Percentiles rank a stretch among this genome's conserved stretches.
Conservation (phyloP, 1,140 invertebrate genomes). For the Drosophila insularis region DNA sequence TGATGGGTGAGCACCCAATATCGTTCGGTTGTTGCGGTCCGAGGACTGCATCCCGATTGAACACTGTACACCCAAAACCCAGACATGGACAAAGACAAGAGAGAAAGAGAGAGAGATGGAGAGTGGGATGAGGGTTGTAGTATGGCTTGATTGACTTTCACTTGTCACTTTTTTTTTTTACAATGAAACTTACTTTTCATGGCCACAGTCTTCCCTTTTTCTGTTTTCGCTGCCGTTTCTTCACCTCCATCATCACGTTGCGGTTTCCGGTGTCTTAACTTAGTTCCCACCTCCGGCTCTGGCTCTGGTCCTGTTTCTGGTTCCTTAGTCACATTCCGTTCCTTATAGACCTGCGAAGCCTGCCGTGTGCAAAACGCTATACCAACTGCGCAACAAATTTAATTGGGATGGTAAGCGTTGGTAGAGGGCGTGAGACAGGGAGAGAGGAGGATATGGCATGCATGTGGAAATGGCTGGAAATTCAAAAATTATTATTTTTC, state of each 20-base stretch:
- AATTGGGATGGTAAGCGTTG: not conserved
- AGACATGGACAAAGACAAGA: no score
- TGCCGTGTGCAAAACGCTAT: conserved; percentile 7
- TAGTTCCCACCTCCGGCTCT: no score
- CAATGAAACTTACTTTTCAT: conserved; percentile 12
- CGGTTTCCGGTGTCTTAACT: no score
- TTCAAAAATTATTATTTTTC: not conserved
- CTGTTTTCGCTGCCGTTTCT: not conserved
- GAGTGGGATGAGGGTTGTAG: not conserved
- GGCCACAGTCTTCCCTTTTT: not conserved
- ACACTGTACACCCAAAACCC: not conserved
- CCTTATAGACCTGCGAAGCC: not conserved
- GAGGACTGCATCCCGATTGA: not conserved
- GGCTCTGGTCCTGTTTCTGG: no score
- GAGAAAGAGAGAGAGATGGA: not conserved
- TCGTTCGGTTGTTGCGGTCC: conserved; percentile 10
- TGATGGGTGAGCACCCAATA: conserved; percentile 8
- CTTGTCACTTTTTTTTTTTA: conserved; percentile 10
- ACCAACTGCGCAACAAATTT: conserved; percentile 13
- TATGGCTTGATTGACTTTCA: conserved; percentile 11
- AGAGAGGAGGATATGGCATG: not conserved
- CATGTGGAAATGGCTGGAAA: not conserved
- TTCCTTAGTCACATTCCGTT: not conserved
- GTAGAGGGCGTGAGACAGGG: no score
- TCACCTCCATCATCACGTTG: not conserved